Evolutionary conservation across 1,140 invertebrate species (phyloP), one percentile per base, ranked within the genome.

Genomic region (Prorops nasuta): DNA sequence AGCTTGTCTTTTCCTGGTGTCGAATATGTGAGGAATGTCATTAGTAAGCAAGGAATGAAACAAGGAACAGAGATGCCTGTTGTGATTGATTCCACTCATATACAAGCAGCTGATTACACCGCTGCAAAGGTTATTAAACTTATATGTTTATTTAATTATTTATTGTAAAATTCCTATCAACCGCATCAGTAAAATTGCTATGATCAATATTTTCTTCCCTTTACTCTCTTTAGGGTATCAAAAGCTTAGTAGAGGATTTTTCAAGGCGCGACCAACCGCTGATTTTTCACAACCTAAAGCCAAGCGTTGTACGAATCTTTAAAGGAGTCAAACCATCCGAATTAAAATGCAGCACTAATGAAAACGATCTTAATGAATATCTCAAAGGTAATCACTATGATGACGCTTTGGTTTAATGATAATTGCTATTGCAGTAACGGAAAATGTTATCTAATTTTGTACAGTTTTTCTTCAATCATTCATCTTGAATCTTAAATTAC

Each of bases 41-140:
- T 92, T 40, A 83, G 82, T 53, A 90, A 91, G 75, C 86, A 86
- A 28, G 84, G 83, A 16, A 73, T 81, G 7, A 80, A 80, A 56
- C 77, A 81, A 54, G 84, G 82, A 28, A 74, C 71, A 3, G 76
- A 78, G 47, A 77, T 83, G 54, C 86, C 87, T 7, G 84, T 90
- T 51, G 87, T 91, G 28, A 80, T 91, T 22, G 87, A 91, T 74
- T 86, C 86, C 17, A 82, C 82, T 45, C 87, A 90, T 67, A 86
- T 89, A 60, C 85, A 88, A 69, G 86, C 83, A 20, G 85, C 86
- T 1, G 88, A 90, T 78, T 89, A 87, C 70, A 89, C 86, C 3
- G 85, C 86, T 15, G 86, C 87, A 1, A 85, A 83, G 79, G 87
- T 89, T 64, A 40, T 45, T 39, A n/a, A 41, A 46, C 10, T 3